Percentiles rank a stretch among this genome's conserved stretches.
These are phyloP conservation scores for Otus sunia DNA, from an alignment of 2,113 vertebrate genomes.

Conservation along the genomic window DNA sequence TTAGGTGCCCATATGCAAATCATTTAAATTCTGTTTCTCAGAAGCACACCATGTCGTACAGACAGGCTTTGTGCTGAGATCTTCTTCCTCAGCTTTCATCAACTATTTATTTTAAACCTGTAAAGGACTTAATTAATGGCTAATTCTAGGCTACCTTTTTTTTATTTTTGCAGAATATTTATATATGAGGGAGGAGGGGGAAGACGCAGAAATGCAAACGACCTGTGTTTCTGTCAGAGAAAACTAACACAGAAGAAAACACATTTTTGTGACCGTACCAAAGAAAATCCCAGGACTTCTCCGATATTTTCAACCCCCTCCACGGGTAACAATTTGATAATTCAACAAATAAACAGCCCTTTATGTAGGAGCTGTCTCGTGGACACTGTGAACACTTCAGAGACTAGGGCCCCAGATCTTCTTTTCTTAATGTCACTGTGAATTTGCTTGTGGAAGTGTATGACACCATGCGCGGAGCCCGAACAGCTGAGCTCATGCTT, in stretches of 20 bases:
- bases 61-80: conserved; percentile 11
- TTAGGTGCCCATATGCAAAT: conserved; percentile 70
- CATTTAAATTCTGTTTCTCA: conserved; percentile 55
- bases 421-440: conserved; percentile 68
- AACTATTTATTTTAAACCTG: conserved; percentile 43
- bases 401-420: conserved; percentile 44
- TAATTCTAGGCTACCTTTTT: neutral
- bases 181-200: neutral
- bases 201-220: neutral
- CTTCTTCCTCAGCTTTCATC: conserved; percentile 23
- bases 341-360: conserved; percentile 36
- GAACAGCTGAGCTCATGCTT: conserved; percentile 75
- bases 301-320: neutral
- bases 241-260: neutral
- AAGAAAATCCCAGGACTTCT: conserved; percentile 6
- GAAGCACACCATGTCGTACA: conserved; percentile 24
- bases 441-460: conserved; percentile 75
- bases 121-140: conserved; percentile 43
- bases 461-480: conserved; percentile 57
- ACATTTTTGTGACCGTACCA: neutral
- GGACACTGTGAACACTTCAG: conserved; percentile 22
- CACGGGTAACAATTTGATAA: neutral
- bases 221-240: neutral
- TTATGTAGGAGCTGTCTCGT: conserved; percentile 4
- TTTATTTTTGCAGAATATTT: neutral